Evolutionary conservation across 1,140 invertebrate genomes (phyloP).

Genomic region (Heterodera carotae): DNA sequence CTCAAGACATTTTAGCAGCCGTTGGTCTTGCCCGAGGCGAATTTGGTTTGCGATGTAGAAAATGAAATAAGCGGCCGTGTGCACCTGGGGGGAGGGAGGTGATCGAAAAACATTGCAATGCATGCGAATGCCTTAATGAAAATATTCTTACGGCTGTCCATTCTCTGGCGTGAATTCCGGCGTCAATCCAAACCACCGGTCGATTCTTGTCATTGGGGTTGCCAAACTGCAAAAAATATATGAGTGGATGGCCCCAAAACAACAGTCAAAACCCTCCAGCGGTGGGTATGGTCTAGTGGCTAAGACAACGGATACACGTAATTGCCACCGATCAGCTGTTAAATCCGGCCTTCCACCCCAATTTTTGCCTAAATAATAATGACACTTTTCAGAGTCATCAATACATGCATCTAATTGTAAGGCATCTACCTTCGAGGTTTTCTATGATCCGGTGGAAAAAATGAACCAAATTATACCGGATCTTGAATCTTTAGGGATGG

Average conservation of each 20-base stretch:
- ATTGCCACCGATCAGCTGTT: too few relatives aligned
- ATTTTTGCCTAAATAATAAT: too few relatives aligned
- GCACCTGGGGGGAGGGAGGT: conserved; percentile 31
- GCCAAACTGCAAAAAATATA: conserved; percentile 46
- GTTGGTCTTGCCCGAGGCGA: conserved; percentile 47
- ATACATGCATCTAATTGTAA: too few relatives aligned
- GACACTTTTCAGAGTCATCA: too few relatives aligned
- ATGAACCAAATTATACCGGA: too few relatives aligned
- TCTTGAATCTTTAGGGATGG: too few relatives aligned
- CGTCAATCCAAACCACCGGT: conserved; percentile 63
- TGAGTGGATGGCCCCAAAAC: neutral
- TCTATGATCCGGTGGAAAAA: too few relatives aligned
- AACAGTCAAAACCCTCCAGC: neutral
- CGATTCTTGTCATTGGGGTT: conserved; percentile 38
- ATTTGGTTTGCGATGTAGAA: conserved; percentile 52
- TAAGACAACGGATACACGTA: too few relatives aligned
- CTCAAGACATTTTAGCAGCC: conserved; percentile 60
- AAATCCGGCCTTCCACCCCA: too few relatives aligned
- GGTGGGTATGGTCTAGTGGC: too few relatives aligned
- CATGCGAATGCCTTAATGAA: neutral
- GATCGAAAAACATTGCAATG: neutral
- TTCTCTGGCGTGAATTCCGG: conserved; percentile 50
- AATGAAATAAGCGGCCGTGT: conserved; percentile 65
- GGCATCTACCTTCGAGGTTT: too few relatives aligned
- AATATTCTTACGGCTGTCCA: conserved; percentile 33